Evolutionary conservation across 2,113 vertebrate genomes (phyloP), one percentile per base, ranked within the genome.

Genomic region (Ptyas mucosa): DNA sequence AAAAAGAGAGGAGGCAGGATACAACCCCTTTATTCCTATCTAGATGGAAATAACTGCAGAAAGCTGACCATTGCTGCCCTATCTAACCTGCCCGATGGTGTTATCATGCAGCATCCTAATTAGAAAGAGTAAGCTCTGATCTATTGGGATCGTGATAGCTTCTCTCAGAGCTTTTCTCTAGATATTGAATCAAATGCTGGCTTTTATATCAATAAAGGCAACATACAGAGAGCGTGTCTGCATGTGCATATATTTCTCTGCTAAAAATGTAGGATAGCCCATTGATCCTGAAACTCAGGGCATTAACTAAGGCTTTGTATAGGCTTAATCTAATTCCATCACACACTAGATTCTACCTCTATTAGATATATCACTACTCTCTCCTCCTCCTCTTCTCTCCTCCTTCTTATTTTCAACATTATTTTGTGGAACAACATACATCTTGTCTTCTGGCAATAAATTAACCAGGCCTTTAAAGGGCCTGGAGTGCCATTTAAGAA

Each of bases 401-500:
- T 64, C 61, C 0, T 0, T 46, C 58, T 93, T 64, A 91, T 94
- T 94, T 95, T 95, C 91, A 89, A 86, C 87, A 49, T 92, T 29
- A 43, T 94, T 96, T 34, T 94, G 86, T 24, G 91, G 91, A 94
- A 93, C 23, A 85, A 53, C 43, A 58, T 6, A 4, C 39, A 55
- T 26, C 87, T 18, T 24, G n/a, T 8, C 39, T 54, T 75, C n/a
- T 21, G 69, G 91, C 58, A 90, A 11, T 29, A 51, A 18, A 54
- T 87, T 90, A 91, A 90, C 58, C 0, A 0, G 24, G 8, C 29
- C 90, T 91, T 57, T 87, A 0, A 0, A 89, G 58, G 57, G 88
- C 54, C 3, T 93, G 94, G 93, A 64, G 91, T 91, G 93, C 92
- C 26, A 2, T 29, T 34, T 94, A 90, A 91, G 58, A 91, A 95